Conservation (phyloP, 2,113 vertebrate genomes). For the Gambusia affinis region DNA sequence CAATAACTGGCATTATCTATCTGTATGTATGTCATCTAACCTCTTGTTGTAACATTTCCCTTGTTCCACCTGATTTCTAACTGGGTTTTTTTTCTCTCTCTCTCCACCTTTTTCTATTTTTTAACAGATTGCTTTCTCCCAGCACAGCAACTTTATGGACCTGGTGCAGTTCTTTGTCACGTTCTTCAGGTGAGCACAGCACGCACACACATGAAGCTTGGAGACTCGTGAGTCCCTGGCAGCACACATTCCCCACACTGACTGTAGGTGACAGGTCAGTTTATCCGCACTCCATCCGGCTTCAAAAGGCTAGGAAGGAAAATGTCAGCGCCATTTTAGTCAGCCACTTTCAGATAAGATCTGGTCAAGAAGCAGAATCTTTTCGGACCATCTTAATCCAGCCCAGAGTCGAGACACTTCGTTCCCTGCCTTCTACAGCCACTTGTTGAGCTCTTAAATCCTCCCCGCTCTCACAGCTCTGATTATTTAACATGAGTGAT, state of each 20-base stretch:
- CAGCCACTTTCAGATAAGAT: not conserved
- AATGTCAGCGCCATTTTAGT: not conserved
- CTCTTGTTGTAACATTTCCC: slow-evolving; percentile 15
- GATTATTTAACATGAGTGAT: not conserved
- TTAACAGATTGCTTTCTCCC: slow-evolving; percentile 96
- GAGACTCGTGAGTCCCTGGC: not conserved
- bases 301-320: too few relatives aligned
- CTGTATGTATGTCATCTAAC: slow-evolving; percentile 13
- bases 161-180: slow-evolving; percentile 99
- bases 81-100: slow-evolving; percentile 17
- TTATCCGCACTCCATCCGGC: not conserved
- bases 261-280: not conserved
- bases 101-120: not conserved
- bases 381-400: not conserved
- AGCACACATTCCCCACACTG: not conserved
- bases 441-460: not conserved
- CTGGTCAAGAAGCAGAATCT: not conserved
- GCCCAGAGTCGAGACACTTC: not conserved
- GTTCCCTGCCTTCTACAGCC: not conserved
- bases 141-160: slow-evolving; percentile 99
- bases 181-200: slow-evolving; percentile 92
- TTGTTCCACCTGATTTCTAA: slow-evolving; percentile 20
- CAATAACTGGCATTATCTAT: not conserved
- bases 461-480: not conserved
- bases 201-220: not conserved